Evolutionary conservation across 2,797 vertebrate genomes (phyloP).

Genomic region (Moxostoma hubbsi): DNA sequence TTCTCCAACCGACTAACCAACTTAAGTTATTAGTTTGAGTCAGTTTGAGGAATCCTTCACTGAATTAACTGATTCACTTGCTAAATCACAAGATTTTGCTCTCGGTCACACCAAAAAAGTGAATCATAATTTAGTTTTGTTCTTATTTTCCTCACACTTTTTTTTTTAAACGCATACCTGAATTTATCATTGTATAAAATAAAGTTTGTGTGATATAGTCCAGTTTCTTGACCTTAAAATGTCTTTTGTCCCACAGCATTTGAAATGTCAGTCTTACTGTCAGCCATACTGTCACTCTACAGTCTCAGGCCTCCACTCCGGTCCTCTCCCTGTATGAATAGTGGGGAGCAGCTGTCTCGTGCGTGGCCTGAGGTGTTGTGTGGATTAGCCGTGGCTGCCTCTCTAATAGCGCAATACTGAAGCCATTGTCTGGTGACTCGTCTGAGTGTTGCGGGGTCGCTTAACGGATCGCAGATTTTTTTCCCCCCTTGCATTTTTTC

Average conservation of each 20-base stretch:
- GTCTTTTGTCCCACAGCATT: not conserved
- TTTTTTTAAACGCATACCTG: too few species aligned
- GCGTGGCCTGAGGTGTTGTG: conserved; percentile 73
- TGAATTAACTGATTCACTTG: too few species aligned
- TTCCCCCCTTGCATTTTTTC: conserved; percentile 29
- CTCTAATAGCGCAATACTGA: conserved; percentile 68
- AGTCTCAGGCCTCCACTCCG: not conserved
- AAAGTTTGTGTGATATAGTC: too few species aligned
- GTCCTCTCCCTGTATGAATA: conserved; percentile 14
- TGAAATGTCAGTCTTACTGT: not conserved
- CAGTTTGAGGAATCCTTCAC: too few species aligned
- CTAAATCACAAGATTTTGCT: too few species aligned
- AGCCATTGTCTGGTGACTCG: conserved; percentile 72
- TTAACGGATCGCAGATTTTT: conserved; percentile 37
- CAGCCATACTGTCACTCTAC: not conserved
- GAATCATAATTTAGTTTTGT: too few species aligned
- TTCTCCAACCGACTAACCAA: too few species aligned
- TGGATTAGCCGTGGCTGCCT: conserved; percentile 23
- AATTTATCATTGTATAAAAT: too few species aligned
- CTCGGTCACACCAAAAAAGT: too few species aligned
- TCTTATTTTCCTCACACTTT: too few species aligned
- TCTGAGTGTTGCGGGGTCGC: conserved; percentile 38
- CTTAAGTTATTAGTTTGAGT: too few species aligned
- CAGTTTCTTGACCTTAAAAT: not conserved
- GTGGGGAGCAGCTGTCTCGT: conserved; percentile 80